phyloP scores from a whole-genome alignment of 2,888 invertebrate genomes.

The Limenitis camilla region DNA sequence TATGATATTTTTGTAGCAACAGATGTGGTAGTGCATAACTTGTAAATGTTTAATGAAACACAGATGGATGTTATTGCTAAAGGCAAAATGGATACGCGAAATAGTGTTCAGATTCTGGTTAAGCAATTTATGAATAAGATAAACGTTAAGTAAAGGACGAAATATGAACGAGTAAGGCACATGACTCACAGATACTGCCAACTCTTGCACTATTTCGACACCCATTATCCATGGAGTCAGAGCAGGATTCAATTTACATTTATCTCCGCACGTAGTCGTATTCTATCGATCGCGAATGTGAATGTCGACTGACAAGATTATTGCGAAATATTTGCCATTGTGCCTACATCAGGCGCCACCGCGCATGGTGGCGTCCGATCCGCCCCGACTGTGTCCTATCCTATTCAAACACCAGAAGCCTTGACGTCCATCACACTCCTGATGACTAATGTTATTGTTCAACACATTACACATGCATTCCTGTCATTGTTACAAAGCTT shows the following conservation, averaged over 20 bases:
- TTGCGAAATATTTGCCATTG: conserved; percentile 46
- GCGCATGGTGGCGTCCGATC: conserved; percentile 25
- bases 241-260: conserved; percentile 20
- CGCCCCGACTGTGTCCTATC: conserved; percentile 34
- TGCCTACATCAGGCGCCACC: conserved; percentile 35
- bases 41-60: too few relatives aligned
- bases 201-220: conserved; percentile 10
- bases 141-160: conserved; percentile 3
- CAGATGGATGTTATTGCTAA: too few relatives aligned
- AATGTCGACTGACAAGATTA: conserved; percentile 40
- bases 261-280: conserved; percentile 12
- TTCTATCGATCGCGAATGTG: conserved; percentile 29
- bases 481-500: conserved; percentile 19
- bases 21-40: too few relatives aligned
- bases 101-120: too few relatives aligned
- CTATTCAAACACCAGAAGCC: conserved; percentile 34
- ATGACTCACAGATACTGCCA: conserved; percentile 6
- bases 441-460: conserved; percentile 40
- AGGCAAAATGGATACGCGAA: too few relatives aligned
- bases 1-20: too few relatives aligned
- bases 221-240: conserved; percentile 9
- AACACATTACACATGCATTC: conserved; percentile 23
- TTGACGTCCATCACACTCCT: conserved; percentile 50
- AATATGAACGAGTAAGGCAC: conserved; percentile 3
- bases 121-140: too few relatives aligned